Evolutionary conservation across 1,140 invertebrate species (phyloP), one percentile per base, ranked within the genome.

Genomic region (Drosophila tristis): DNA sequence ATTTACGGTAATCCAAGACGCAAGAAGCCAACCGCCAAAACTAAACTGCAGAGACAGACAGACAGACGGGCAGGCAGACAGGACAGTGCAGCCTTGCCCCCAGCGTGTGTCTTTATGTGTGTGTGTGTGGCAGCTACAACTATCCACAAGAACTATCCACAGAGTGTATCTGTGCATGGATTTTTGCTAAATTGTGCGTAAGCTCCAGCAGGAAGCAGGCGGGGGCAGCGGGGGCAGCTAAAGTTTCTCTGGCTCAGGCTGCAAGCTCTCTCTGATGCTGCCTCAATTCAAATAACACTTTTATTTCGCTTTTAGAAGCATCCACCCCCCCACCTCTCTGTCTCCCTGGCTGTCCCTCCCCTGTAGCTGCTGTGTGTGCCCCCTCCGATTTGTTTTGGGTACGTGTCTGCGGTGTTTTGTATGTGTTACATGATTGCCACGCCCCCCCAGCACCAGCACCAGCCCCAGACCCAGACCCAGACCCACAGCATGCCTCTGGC

Each of bases 181-280:
- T 29, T 82, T 87, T 82, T 87, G 82, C 84, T 87, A 87, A 87
- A 87, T 87, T 89, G 82, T 87, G 82, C 82, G 82, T 87, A 87
- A 87, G 82, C 82, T 85, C 57, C 13, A 44, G 15, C 31, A 11
- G 3, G 3, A 35, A 16, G 43, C 16, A 43, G 49, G 53, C 50
- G 16, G 62, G 62, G 20, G 4, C 42, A 60, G 43, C 45, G 60
- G 49, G 4, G 47, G 11, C 42, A 29, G 59, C 2, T 20, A 87
- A 86, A 87, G 44, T 86, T 86, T 87, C 82, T 80, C 82, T 72
- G 86, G 81, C 81, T 87, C 81, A 39, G 4, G 35, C 35, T 39
- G 35, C 35, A 39, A 39, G 35, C 35, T 39, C 5, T 29, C 26
- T 29, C 11, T 39, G 35, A 9, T 87, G 81, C 74, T 66, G 81